These are phyloP conservation scores for Atherinosoma microstoma DNA, from an alignment of 2,797 vertebrate genomes.

Conservation along the genomic window DNA sequence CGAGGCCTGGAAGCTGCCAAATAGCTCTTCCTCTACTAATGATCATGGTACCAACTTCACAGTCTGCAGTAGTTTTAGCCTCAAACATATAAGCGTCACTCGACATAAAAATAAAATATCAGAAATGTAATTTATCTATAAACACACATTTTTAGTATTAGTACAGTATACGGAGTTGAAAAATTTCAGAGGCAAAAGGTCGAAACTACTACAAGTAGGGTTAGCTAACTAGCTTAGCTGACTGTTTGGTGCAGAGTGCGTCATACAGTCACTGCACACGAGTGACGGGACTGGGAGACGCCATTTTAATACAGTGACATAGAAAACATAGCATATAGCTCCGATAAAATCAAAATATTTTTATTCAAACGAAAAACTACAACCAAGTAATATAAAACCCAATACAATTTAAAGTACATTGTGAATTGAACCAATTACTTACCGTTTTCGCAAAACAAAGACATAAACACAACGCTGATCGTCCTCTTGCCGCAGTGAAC, in stretches of 20 bases:
- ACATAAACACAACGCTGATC: slow-evolving; percentile 99
- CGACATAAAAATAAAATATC: neutral
- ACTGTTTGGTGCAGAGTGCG: slow-evolving; percentile 85
- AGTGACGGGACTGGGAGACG: slow-evolving; percentile 77
- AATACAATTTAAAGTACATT: accelerated
- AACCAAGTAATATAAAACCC: accelerated
- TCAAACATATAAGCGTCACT: neutral
- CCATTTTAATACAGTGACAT: slow-evolving; percentile 84
- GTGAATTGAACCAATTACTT: slow-evolving; percentile 43
- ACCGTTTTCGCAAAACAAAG: slow-evolving; percentile 99
- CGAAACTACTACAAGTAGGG: slow-evolving; percentile 26
- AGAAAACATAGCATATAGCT: slow-evolving; percentile 42
- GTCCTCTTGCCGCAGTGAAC: slow-evolving; percentile 95
- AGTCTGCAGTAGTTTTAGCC: neutral
- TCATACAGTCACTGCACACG: slow-evolving; percentile 78
- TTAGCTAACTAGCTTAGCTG: slow-evolving; percentile 57
- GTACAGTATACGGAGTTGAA: neutral
- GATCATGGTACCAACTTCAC: neutral
- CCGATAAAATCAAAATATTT: neutral
- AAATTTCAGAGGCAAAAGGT: slow-evolving; percentile 32
- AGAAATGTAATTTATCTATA: neutral
- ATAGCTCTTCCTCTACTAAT: slow-evolving; percentile 19
- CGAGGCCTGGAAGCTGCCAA: slow-evolving; percentile 63
- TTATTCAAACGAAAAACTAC: neutral
- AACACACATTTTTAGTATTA: neutral